phyloP scores from a whole-genome alignment of 1,140 invertebrate species.

The Apis cerana region DNA sequence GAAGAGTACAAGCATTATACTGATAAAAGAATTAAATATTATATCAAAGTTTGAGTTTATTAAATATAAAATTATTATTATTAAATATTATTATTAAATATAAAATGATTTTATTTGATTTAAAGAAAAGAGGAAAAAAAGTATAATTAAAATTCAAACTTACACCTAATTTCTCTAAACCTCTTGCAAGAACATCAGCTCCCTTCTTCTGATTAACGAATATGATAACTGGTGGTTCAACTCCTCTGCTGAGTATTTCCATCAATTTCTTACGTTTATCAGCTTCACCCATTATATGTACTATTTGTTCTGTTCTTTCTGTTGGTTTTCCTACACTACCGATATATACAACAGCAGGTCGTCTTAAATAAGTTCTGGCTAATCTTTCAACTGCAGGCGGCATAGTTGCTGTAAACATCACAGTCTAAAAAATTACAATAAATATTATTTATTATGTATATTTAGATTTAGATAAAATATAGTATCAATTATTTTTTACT shows the following conservation, averaged over 20 bases:
- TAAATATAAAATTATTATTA: not conserved
- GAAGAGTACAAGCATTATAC: conserved; percentile 97
- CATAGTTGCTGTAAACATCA: conserved; percentile 99
- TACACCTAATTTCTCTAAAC: conserved; percentile 96
- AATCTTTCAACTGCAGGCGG: conserved; percentile 98
- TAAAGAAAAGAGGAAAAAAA: not conserved
- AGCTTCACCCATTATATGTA: conserved; percentile 96
- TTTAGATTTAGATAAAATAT: conserved; percentile 15
- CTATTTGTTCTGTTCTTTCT: conserved; percentile 98
- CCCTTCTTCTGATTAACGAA: conserved; percentile 99
- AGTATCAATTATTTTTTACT: conserved; percentile 72
- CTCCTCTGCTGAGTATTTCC: conserved; percentile 91
- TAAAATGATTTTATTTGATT: no score
- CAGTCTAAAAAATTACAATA: conserved; percentile 86
- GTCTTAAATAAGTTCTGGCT: conserved; percentile 95
- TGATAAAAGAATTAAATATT: conserved; percentile 69
- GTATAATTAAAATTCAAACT: conserved; percentile 65
- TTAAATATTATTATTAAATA: no score
- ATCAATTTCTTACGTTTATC: conserved; percentile 96
- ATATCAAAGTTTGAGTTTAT: not conserved
- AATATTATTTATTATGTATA: conserved; percentile 24
- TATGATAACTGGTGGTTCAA: conserved; percentile 99
- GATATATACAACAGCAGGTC: conserved; percentile 99
- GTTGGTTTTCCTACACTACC: conserved; percentile 99
- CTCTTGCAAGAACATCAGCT: conserved; percentile 98